Base-by-base conservation (phyloP, 2,797 vertebrate genomes). In the Lagodon rhomboides region DNA sequence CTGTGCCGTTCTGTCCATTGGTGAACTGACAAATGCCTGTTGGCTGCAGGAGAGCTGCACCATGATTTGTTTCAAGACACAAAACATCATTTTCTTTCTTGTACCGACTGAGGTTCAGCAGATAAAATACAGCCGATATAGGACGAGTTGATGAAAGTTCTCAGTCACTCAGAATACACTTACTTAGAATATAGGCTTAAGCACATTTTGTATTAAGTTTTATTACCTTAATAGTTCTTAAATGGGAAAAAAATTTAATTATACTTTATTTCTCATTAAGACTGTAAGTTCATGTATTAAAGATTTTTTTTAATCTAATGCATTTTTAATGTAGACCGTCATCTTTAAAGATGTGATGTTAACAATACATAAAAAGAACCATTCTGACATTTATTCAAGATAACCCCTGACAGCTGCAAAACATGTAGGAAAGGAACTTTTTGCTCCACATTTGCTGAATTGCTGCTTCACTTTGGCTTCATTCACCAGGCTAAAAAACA, bases 361-460 rank as follows among this genome's bases (percentile, higher is more conserved):
- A 49, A n/a, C 27, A 7, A 18, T 49, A 13, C 15, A 60, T 0
- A 56, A 20, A 64, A 50, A 53, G 1, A 54, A 54, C 16, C 5
- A 16, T 25, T 55, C 12, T 51, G 41, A 38, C 4, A 38, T 38
- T 38, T n/a, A 23, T 49, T 47, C 2, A 1, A 38, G 41, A 66
- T 63, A 68, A 61, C 1, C 18, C 11, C 68, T 22, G n/a, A 46
- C 22, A 41, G 50, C 17, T 58, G 0, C 15, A 64, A 18, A 72
- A 6, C 11, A 16, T n/a, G 60, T 22, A 12, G 23, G 20, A 44
- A 53, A n/a, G n/a, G n/a, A 53, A 55, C 56, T 75, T 81, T 75
- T 75, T 17, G 44, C 66, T 75, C 43, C 5, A 49, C 23, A 9
- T 76, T 80, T 76, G 34, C 75, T 72, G 56, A 75, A 77, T 65